Conservation (phyloP, 2,113 vertebrate species). For the Accipiter cooperii region DNA sequence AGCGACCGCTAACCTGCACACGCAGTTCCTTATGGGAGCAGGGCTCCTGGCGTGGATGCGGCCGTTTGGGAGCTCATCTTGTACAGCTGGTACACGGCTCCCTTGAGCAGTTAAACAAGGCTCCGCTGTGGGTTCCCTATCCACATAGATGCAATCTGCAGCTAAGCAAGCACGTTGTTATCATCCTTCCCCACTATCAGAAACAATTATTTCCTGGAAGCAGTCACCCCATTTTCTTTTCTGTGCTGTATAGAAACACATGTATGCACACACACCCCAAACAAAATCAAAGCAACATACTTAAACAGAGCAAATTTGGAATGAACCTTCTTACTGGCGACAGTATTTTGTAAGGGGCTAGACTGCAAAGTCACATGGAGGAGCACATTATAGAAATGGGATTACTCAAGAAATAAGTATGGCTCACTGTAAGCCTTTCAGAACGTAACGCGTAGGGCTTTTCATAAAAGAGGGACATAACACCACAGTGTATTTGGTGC, state of each 20-base stretch:
- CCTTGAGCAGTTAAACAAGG: not conserved
- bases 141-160: not conserved
- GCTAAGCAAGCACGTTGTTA: not conserved
- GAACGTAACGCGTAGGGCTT: not conserved
- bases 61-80: not conserved
- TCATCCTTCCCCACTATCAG: not conserved
- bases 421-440: not conserved
- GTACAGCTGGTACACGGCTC: not conserved
- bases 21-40: not conserved
- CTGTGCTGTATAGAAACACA: not conserved
- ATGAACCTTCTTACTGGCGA: not conserved
- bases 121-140: not conserved
- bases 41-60: not conserved
- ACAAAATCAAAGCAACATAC: not conserved
- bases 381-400: not conserved
- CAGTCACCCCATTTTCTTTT: not conserved
- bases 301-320: not conserved
- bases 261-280: not conserved
- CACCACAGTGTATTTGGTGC: not conserved
- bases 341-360: not conserved
- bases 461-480: not conserved
- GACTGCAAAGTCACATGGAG: not conserved
- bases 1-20: not conserved
- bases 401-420: not conserved
- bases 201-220: not conserved